Evolutionary conservation across 2,797 vertebrate genomes (phyloP).

Genomic region (Aeoliscus strigatus): DNA sequence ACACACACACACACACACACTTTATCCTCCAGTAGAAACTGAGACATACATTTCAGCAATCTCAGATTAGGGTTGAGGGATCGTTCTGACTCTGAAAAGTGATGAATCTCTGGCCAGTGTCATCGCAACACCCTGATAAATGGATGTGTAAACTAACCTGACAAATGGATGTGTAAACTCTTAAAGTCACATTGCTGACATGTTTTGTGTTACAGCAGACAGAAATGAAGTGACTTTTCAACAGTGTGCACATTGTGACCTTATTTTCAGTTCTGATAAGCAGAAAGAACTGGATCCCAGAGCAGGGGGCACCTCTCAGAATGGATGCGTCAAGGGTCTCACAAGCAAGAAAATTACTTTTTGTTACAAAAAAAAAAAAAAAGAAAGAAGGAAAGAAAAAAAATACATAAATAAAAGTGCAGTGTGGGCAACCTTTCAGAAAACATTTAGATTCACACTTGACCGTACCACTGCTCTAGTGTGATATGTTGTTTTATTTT

Average conservation of each 20-base stretch:
- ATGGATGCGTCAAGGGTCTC: slow-evolving; percentile 23
- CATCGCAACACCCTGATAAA: slow-evolving; percentile 30
- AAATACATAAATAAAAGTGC: no score
- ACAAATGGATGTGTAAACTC: slow-evolving; percentile 10
- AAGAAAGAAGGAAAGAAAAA: neutral
- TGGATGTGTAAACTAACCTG: neutral
- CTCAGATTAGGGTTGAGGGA: slow-evolving; percentile 21
- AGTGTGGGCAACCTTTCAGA: slow-evolving; percentile 20
- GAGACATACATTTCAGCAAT: no score
- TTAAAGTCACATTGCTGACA: slow-evolving; percentile 5
- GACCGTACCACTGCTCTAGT: no score
- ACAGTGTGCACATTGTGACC: slow-evolving; percentile 13
- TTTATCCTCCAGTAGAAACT: no score
- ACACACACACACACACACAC: no score
- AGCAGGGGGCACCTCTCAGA: slow-evolving; percentile 38
- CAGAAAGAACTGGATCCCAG: slow-evolving; percentile 18
- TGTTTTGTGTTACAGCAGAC: slow-evolving; percentile 6
- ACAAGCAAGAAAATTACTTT: slow-evolving; percentile 44
- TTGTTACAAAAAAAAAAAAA: slow-evolving; percentile 21
- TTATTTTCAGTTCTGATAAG: slow-evolving; percentile 16
- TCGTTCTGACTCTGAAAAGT: slow-evolving; percentile 1
- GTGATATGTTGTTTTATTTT: no score
- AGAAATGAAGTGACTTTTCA: slow-evolving; percentile 10
- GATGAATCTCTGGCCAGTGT: slow-evolving; percentile 16
- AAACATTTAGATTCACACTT: no score